Evolutionary conservation across 2,888 invertebrate genomes (phyloP).

Genomic region (Lottia gigantea): DNA sequence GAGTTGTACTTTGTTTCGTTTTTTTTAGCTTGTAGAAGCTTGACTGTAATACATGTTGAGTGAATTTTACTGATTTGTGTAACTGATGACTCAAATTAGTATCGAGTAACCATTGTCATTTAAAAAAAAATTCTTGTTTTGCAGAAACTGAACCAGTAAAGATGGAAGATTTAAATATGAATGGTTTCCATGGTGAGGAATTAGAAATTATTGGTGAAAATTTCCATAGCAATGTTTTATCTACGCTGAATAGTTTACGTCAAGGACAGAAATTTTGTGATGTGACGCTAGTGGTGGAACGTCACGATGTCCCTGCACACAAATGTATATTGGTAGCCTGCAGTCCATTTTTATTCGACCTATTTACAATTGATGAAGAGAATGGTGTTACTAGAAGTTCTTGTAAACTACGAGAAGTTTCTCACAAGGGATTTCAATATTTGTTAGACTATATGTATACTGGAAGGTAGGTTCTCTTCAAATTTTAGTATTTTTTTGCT

Average conservation of each 20-base stretch:
- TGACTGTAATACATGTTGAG: too few species aligned
- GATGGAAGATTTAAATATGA: not conserved
- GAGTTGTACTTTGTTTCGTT: too few species aligned
- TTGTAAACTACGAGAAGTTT: constrained; percentile 76
- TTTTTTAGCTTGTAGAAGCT: too few species aligned
- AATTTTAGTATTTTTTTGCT: too few species aligned
- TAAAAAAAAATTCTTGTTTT: not conserved
- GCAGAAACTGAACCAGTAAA: not conserved
- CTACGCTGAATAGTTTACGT: constrained; percentile 81
- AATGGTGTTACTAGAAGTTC: constrained; percentile 68
- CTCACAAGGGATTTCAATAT: constrained; percentile 78
- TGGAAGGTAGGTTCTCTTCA: constrained; percentile 71
- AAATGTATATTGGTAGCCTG: constrained; percentile 83
- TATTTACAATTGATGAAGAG: constrained; percentile 72
- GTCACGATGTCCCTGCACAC: constrained; percentile 81
- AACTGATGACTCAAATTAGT: too few species aligned
- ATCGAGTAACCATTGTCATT: too few species aligned
- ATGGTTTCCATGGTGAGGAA: constrained; percentile 6
- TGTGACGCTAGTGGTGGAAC: constrained; percentile 82
- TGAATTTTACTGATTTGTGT: too few species aligned
- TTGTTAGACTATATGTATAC: constrained; percentile 88
- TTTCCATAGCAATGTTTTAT: constrained; percentile 70
- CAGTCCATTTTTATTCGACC: constrained; percentile 81
- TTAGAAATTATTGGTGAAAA: not conserved
- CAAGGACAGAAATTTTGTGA: constrained; percentile 89